phyloP scores from a whole-genome alignment of 2,113 vertebrate genomes.

The Dicentrarchus labrax region DNA sequence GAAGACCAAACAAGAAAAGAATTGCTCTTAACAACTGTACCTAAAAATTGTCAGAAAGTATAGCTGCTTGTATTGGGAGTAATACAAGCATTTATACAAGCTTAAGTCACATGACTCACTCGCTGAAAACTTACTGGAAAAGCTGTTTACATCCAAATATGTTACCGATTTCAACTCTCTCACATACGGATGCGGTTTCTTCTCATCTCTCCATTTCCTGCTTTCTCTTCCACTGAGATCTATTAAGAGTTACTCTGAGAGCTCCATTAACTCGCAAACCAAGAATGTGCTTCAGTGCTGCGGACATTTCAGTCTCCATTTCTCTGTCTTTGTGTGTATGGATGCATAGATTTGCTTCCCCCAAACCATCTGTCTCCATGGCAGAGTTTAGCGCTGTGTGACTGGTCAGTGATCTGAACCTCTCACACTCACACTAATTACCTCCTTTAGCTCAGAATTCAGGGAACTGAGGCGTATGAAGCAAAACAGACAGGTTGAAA shows the following conservation, averaged over 20 bases:
- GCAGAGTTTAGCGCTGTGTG: slow-evolving; percentile 18
- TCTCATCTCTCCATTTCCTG: not conserved
- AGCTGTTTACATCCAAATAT: not conserved
- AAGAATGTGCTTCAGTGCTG: not conserved
- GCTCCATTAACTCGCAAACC: slow-evolving; percentile 18
- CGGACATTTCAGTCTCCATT: not conserved
- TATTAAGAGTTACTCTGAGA: not conserved
- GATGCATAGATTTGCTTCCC: slow-evolving; percentile 12
- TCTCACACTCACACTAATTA: slow-evolving; percentile 24
- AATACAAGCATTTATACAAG: not conserved
- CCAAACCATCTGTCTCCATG: slow-evolving; percentile 33
- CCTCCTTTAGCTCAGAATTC: slow-evolving; percentile 18
- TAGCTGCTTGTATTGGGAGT: not conserved
- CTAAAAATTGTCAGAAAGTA: not conserved
- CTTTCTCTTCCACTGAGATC: not conserved
- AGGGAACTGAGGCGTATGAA: slow-evolving; percentile 17
- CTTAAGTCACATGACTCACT: no score
- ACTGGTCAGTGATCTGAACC: slow-evolving; percentile 44
- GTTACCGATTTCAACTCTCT: not conserved
- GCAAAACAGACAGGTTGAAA: slow-evolving; percentile 24
- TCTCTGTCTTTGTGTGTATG: not conserved
- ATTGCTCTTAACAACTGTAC: not conserved
- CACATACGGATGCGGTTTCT: not conserved
- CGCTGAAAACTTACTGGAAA: not conserved
- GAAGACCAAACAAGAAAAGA: not conserved